These are phyloP conservation scores for Isichthys henryi DNA, from an alignment of 2,113 vertebrate species.

Conservation along the genomic window DNA sequence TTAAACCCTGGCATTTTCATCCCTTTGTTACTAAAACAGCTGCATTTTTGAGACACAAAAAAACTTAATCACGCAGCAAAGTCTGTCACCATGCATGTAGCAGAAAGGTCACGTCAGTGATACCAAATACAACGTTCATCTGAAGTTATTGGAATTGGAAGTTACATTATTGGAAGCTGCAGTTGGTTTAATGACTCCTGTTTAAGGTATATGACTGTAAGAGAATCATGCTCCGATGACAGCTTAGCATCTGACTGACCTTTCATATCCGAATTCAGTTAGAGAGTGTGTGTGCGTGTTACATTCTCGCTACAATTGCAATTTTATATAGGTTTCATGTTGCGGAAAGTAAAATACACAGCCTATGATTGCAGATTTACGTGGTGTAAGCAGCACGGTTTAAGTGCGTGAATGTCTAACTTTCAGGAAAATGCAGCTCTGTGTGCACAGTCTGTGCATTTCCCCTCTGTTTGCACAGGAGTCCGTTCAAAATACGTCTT, in stretches of 20 bases:
- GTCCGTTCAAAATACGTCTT: background rate
- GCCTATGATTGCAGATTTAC: background rate
- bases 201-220: background rate
- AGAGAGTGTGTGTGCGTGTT: background rate
- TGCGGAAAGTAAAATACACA: background rate
- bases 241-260: background rate
- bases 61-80: background rate
- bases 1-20: background rate
- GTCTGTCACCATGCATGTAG: background rate
- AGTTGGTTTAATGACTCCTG: background rate
- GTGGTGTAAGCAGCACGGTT: background rate
- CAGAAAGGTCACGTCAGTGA: background rate
- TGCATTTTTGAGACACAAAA: background rate
- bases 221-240: background rate
- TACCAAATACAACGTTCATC: background rate
- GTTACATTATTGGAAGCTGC: background rate
- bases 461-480: background rate
- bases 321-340: background rate
- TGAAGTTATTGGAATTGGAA: background rate
- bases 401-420: background rate
- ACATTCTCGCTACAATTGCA: background rate
- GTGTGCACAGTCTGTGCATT: background rate
- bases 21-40: background rate
- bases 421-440: background rate
- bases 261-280: background rate